phyloP scores from a whole-genome alignment of 2,888 invertebrate genomes.

The Meganola albula region DNA sequence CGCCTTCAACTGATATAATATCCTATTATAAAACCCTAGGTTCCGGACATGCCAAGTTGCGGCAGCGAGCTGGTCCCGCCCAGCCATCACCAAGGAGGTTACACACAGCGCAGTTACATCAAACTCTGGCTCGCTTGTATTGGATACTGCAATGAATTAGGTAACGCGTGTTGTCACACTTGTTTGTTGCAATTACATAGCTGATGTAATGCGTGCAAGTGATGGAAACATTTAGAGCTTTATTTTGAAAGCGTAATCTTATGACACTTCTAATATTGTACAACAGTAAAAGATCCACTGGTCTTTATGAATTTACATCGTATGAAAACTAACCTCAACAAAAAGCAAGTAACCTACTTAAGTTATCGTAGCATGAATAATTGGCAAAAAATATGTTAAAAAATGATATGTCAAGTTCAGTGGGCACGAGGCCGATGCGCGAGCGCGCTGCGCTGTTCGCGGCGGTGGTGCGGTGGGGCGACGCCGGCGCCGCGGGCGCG shows the following conservation, averaged over 20 bases:
- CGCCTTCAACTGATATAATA: constrained; percentile 47
- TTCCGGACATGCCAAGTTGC: constrained; percentile 50
- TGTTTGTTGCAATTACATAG: constrained; percentile 57
- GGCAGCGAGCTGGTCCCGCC: constrained; percentile 41
- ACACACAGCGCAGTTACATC: constrained; percentile 53
- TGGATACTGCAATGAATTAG: constrained; percentile 57
- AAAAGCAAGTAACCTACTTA: constrained; percentile 26
- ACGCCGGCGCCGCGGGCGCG: constrained; percentile 27
- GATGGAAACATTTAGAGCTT: constrained; percentile 30
- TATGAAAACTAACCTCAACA: no score
- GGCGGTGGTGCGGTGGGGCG: constrained; percentile 25
- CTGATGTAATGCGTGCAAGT: constrained; percentile 53
- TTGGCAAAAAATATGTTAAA: constrained; percentile 55
- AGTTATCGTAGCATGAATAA: constrained; percentile 45
- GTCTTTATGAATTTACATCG: no score
- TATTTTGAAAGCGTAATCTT: no score
- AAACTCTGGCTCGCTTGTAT: constrained; percentile 48
- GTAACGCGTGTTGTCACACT: constrained; percentile 70
- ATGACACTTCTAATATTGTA: no score
- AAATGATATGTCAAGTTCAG: constrained; percentile 72
- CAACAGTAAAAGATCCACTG: no score
- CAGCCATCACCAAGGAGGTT: constrained; percentile 37
- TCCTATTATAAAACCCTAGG: constrained; percentile 24
- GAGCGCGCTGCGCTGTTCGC: no score
- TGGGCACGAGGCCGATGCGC: constrained; percentile 59